Evolutionary conservation across 2,888 invertebrate genomes (phyloP).

Genomic region (Synergus laeviventris): DNA sequence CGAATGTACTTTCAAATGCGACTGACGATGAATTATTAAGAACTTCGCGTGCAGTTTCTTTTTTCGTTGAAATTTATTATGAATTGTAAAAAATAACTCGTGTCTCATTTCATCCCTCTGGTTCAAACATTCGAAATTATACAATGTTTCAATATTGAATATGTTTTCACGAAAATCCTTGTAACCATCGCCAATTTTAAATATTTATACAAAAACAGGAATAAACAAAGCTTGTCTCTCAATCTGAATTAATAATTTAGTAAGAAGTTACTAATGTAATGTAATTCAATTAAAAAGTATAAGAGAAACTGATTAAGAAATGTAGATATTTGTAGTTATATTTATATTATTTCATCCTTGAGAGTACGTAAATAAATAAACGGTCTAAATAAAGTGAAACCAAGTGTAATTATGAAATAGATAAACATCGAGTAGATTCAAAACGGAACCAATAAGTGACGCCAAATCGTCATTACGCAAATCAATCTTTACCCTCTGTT

Average conservation of each 20-base stretch:
- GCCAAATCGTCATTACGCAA: conserved; percentile 20
- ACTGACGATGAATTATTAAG: conserved; percentile 32
- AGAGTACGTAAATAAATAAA: too few species aligned
- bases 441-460: conserved; percentile 18
- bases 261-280: too few species aligned
- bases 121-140: background rate
- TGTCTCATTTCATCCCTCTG: background rate
- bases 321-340: too few species aligned
- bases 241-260: too few species aligned
- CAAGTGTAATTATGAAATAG: too few species aligned
- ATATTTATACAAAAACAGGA: too few species aligned
- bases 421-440: too few species aligned
- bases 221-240: too few species aligned
- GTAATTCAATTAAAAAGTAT: too few species aligned
- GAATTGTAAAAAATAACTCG: conserved; percentile 6
- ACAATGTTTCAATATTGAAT: background rate
- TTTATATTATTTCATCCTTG: too few species aligned
- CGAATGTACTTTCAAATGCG: conserved; percentile 31
- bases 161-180: background rate
- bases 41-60: background rate
- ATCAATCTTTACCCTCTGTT: conserved; percentile 14
- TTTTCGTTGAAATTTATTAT: background rate
- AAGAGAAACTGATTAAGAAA: too few species aligned
- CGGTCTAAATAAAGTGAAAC: too few species aligned
- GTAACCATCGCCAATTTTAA: background rate